Percentiles rank a stretch among this genome's conserved stretches.
Conservation (phyloP, 2,888 invertebrate species). For the Caenorhabditis becei region DNA sequence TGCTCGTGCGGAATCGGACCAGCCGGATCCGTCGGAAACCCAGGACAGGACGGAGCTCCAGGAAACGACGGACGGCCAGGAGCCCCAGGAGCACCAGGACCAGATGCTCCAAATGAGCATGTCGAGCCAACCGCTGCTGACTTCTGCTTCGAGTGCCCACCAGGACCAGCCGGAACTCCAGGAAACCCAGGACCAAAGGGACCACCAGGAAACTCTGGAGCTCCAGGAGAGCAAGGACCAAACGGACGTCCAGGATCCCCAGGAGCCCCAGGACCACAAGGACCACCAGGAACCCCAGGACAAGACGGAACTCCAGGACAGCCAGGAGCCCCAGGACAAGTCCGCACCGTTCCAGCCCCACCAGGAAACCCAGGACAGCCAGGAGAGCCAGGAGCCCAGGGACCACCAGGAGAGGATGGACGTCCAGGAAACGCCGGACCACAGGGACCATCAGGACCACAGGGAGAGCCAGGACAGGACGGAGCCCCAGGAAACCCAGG, state of each 20-base stretch:
- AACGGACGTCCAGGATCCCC: conserved; percentile 72
- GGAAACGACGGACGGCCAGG: conserved; percentile 71
- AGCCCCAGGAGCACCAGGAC: conserved; percentile 71
- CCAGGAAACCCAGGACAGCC: conserved; percentile 75
- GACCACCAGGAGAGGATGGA: conserved; percentile 73
- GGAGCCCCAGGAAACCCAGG: conserved; percentile 72
- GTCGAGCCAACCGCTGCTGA: conserved; percentile 68
- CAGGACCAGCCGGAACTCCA: conserved; percentile 74
- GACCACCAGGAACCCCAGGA: conserved; percentile 70
- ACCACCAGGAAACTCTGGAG: conserved; percentile 70
- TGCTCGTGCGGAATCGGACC: conserved; percentile 73
- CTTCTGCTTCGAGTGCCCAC: conserved; percentile 74
- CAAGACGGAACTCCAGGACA: conserved; percentile 71
- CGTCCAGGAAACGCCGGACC: conserved; percentile 69
- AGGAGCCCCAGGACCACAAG: conserved; percentile 72
- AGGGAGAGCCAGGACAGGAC: conserved; percentile 70
- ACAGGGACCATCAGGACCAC: conserved; percentile 72
- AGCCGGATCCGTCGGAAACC: conserved; percentile 64
- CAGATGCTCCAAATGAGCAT: conserved; percentile 71
- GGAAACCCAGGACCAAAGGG: conserved; percentile 76
- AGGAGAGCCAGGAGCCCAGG: conserved; percentile 73
- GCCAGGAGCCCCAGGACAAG: conserved; percentile 72
- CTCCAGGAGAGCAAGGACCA: conserved; percentile 72
- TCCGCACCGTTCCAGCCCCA: conserved; percentile 71
- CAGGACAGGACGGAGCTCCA: conserved; percentile 68